A percentile compares a stretch with the other conserved stretches of the same genome.
Evolutionary conservation across 2,113 vertebrate genomes (phyloP).

Genomic region (Psephotus haematonotus): DNA sequence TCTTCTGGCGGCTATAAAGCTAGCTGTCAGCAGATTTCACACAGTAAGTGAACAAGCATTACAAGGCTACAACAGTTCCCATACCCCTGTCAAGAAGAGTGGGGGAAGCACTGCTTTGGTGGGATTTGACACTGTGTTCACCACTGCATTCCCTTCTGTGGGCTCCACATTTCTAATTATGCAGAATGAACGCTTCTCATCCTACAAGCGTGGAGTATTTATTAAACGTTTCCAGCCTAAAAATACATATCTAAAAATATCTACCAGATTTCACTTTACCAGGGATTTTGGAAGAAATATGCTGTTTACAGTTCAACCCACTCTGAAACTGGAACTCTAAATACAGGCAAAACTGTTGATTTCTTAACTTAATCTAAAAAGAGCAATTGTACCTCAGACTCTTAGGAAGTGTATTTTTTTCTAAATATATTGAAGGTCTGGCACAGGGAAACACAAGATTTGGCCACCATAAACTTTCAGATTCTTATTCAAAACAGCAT

Average conservation of each 20-base stretch:
- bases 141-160: neutral
- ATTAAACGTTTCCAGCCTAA: neutral
- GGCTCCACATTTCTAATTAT: neutral
- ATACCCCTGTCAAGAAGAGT: rapidly evolving
- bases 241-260: neutral
- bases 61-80: neutral
- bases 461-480: neutral
- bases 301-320: neutral
- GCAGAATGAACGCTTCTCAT: neutral
- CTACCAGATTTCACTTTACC: neutral
- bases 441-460: neutral
- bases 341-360: neutral
- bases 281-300: neutral
- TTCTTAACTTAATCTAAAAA: neutral
- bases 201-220: neutral
- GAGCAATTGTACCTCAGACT: neutral
- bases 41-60: neutral
- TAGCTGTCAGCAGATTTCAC: neutral
- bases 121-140: neutral
- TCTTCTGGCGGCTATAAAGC: neutral
- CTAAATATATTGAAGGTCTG: neutral
- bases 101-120: neutral
- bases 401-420: neutral
- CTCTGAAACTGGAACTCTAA: neutral
- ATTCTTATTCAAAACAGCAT: neutral